Evolutionary conservation across 1,140 invertebrate species (phyloP).

Genomic region (Drosophila equinoxialis): DNA sequence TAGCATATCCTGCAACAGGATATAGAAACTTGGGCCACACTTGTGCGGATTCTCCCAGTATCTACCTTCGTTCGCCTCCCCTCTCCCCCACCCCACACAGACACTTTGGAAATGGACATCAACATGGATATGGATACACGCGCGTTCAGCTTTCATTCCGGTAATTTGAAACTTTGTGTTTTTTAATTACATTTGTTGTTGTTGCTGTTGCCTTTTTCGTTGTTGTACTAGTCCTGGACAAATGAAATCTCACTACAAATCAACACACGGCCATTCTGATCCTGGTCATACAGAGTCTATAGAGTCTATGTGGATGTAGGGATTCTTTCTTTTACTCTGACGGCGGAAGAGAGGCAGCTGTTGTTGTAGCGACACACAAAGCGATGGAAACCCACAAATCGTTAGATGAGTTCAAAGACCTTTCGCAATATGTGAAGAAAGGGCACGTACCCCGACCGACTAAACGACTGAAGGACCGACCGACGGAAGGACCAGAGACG

Average conservation of each 20-base stretch:
- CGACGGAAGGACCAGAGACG: slow-evolving; percentile 17
- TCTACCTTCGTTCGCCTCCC: neutral
- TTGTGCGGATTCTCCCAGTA: slow-evolving; percentile 62
- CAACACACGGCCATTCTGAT: slow-evolving; percentile 14
- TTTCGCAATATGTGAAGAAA: slow-evolving; percentile 40
- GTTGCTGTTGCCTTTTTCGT: neutral
- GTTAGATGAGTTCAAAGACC: slow-evolving; percentile 76
- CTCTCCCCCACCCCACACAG: neutral
- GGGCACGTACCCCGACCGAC: slow-evolving; percentile 48
- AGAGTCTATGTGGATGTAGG: slow-evolving; percentile 31
- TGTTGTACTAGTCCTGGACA: slow-evolving; percentile 17
- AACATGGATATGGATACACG: slow-evolving; percentile 43
- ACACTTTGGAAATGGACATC: slow-evolving; percentile 6
- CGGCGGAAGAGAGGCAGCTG: slow-evolving; percentile 51
- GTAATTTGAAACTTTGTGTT: slow-evolving; percentile 76
- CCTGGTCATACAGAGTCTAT: neutral
- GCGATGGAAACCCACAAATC: slow-evolving; percentile 65
- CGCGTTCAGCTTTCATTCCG: slow-evolving; percentile 51
- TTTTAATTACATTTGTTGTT: slow-evolving; percentile 76
- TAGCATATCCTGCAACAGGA: slow-evolving; percentile 80
- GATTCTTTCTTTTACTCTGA: slow-evolving; percentile 27
- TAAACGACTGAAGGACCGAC: slow-evolving; percentile 13
- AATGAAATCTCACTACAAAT: slow-evolving; percentile 49
- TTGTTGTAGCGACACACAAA: slow-evolving; percentile 51
- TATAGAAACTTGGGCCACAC: slow-evolving; percentile 59